Evolutionary conservation across 2,113 vertebrate species (phyloP).

Genomic region (Boulengeromyrus knoepffleri): DNA sequence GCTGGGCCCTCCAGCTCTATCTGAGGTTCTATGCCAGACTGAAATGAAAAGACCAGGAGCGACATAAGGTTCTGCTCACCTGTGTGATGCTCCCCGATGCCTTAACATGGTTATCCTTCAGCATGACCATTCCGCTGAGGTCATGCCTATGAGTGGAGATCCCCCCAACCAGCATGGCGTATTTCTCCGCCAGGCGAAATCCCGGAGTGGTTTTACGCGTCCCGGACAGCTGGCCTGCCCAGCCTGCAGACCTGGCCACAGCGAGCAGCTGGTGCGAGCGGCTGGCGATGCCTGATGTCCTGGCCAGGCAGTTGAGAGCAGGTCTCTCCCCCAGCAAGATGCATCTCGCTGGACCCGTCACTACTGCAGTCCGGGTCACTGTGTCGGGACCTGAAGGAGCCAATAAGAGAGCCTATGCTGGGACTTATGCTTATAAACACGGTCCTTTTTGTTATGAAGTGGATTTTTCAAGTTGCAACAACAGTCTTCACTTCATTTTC

Average conservation of each 20-base stretch:
- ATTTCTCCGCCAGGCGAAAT: conserved; percentile 76
- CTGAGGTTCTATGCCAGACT: neutral
- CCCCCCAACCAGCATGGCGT: conserved; percentile 68
- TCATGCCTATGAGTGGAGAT: conserved; percentile 67
- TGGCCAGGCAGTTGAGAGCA: conserved; percentile 70
- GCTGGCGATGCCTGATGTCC: conserved; percentile 70
- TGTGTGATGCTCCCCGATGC: conserved; percentile 64
- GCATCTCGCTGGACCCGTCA: conserved; percentile 60
- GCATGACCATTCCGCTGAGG: conserved; percentile 70
- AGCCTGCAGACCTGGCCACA: conserved; percentile 38
- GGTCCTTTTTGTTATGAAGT: neutral
- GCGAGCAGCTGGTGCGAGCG: conserved; percentile 45
- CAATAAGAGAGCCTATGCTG: neutral
- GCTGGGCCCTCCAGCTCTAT: neutral
- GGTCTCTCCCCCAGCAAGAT: conserved; percentile 71
- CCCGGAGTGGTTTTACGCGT: conserved; percentile 77
- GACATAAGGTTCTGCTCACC: conserved; percentile 41
- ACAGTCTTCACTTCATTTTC: neutral
- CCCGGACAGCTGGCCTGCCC: conserved; percentile 67
- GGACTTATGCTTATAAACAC: neutral
- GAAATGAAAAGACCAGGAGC: neutral
- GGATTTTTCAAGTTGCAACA: neutral
- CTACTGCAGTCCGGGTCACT: conserved; percentile 60
- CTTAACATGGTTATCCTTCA: conserved; percentile 78
- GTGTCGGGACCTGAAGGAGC: conserved; percentile 31